These are phyloP conservation scores for Buphagus erythrorhynchus DNA, from an alignment of 2,797 vertebrate species.

Conservation along the genomic window DNA sequence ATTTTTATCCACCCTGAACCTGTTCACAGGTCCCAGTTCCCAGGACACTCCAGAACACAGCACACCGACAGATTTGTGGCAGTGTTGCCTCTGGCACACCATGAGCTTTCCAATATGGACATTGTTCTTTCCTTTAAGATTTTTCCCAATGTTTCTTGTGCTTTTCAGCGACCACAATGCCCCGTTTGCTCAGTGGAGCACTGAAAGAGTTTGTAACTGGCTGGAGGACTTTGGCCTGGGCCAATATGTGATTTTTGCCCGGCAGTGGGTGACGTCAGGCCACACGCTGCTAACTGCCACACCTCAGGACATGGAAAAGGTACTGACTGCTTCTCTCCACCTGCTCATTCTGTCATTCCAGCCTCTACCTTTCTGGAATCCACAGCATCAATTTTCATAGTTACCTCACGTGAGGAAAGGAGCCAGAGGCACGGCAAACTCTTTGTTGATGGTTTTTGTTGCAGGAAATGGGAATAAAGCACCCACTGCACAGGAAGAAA, in stretches of 20 bases:
- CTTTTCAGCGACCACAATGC: conserved; percentile 84
- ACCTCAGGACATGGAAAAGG: conserved; percentile 96
- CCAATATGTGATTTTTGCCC: conserved; percentile 92
- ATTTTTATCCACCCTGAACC: not conserved
- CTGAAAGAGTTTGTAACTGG: conserved; percentile 94
- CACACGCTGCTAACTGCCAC: conserved; percentile 92
- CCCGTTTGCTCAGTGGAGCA: conserved; percentile 94
- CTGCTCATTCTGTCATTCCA: not conserved
- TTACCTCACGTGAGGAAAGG: not conserved
- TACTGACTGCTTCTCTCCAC: conserved; percentile 49
- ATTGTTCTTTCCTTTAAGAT: not conserved
- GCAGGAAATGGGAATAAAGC: conserved; percentile 95
- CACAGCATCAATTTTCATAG: not conserved
- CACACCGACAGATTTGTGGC: accelerated
- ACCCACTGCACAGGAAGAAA: conserved; percentile 96
- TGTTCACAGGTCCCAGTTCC: not conserved
- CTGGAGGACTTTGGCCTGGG: conserved; percentile 93
- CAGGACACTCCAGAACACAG: not conserved
- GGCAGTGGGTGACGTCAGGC: conserved; percentile 94
- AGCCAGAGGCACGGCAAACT: not conserved
- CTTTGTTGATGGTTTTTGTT: not conserved
- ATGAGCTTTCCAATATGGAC: not conserved
- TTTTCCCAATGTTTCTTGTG: not conserved
- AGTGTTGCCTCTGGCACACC: accelerated
- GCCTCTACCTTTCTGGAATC: not conserved